Evolutionary conservation across 2,888 invertebrate genomes (phyloP).

Genomic region (Temnothorax rugatulus): DNA sequence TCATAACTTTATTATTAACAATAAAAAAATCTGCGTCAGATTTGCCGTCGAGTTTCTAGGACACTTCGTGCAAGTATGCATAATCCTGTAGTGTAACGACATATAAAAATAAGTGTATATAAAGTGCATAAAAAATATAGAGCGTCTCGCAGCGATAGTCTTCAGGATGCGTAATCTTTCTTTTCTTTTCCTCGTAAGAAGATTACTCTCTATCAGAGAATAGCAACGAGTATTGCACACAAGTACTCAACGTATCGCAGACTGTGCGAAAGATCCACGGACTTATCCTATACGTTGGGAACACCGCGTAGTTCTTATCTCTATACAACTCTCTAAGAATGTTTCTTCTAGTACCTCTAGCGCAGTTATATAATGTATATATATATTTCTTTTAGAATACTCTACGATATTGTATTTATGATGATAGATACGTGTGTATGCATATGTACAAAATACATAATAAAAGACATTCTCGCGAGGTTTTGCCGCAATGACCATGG

Average conservation of each 20-base stretch:
- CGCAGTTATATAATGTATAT: slow-evolving; percentile 35
- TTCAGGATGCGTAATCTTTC: slow-evolving; percentile 11
- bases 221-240: slow-evolving; percentile 81
- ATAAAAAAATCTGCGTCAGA: not conserved
- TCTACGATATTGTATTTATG: slow-evolving; percentile 59
- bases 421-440: slow-evolving; percentile 19
- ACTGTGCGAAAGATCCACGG: slow-evolving; percentile 68
- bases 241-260: slow-evolving; percentile 78
- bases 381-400: slow-evolving; percentile 62
- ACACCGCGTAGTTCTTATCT: slow-evolving; percentile 60
- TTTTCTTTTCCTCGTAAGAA: slow-evolving; percentile 58
- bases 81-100: slow-evolving; percentile 54
- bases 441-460: slow-evolving; percentile 58
- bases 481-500: not conserved
- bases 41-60: not conserved
- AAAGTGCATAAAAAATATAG: slow-evolving; percentile 67
- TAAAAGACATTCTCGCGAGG: slow-evolving; percentile 33
- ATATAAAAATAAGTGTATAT: slow-evolving; percentile 71
- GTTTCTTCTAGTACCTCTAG: slow-evolving; percentile 61
- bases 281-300: slow-evolving; percentile 68
- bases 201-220: slow-evolving; percentile 55
- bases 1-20: not conserved
- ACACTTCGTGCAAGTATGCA: slow-evolving; percentile 9
- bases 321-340: slow-evolving; percentile 58
- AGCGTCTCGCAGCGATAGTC: slow-evolving; percentile 7